Percentiles rank a stretch among this genome's conserved stretches.
Conservation (phyloP, 2,113 vertebrate species). For the Eulemur macaco region DNA sequence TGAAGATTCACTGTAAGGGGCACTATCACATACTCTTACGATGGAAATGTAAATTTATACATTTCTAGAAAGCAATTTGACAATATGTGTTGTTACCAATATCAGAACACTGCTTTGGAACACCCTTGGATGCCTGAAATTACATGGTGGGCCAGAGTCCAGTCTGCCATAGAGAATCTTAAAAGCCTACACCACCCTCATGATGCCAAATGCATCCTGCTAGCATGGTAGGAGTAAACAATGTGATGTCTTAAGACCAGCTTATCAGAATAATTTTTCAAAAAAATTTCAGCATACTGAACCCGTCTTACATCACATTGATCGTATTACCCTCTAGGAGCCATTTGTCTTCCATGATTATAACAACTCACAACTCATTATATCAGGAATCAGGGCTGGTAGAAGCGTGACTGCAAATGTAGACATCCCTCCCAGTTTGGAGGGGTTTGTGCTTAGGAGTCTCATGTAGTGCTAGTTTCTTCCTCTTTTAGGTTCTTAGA, state of each 20-base stretch:
- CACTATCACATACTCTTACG: neutral
- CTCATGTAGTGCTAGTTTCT: neutral
- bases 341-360: neutral
- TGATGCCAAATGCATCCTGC: neutral
- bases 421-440: neutral
- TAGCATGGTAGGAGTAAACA: neutral
- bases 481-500: neutral
- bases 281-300: neutral
- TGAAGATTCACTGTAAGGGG: neutral
- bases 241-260: neutral
- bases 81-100: neutral
- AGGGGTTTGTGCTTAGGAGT: neutral
- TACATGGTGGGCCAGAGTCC: neutral
- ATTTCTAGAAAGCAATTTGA: neutral
- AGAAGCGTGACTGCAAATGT: neutral
- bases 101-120: neutral
- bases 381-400: neutral
- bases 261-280: neutral
- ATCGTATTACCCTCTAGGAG: neutral
- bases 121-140: neutral
- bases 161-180: neutral
- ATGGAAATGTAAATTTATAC: neutral
- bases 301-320: neutral
- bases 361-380: neutral
- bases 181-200: neutral